phyloP scores from a whole-genome alignment of 2,113 vertebrate species.

The Eulemur macaco region DNA sequence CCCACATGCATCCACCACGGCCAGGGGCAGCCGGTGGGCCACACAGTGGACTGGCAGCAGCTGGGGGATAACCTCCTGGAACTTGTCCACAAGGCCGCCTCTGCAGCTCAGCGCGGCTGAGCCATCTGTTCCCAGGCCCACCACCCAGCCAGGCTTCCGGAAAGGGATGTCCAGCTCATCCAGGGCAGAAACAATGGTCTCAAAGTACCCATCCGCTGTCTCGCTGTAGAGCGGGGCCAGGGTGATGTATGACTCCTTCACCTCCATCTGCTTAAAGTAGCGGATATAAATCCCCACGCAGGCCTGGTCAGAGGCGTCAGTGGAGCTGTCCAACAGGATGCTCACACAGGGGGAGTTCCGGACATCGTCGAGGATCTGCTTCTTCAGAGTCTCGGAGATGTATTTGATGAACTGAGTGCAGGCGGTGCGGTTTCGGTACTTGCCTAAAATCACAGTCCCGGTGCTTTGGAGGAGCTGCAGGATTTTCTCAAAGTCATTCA shows the following conservation, averaged over 20 bases:
- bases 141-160: constrained; percentile 71
- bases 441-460: constrained; percentile 56
- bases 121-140: constrained; percentile 66
- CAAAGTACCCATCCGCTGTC: constrained; percentile 63
- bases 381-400: constrained; percentile 66
- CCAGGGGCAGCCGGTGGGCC: constrained; percentile 67
- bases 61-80: constrained; percentile 61
- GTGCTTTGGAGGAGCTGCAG: constrained; percentile 68
- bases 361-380: constrained; percentile 37
- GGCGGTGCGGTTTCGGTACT: constrained; percentile 60
- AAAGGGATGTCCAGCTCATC: constrained; percentile 74
- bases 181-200: constrained; percentile 62
- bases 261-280: constrained; percentile 59
- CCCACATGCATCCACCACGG: constrained; percentile 43
- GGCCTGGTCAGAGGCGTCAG: neutral
- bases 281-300: constrained; percentile 64
- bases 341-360: constrained; percentile 39
- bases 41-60: constrained; percentile 58
- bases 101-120: neutral
- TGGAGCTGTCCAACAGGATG: constrained; percentile 49
- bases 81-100: constrained; percentile 50
- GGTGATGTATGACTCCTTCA: constrained; percentile 68
- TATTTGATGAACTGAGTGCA: constrained; percentile 73
- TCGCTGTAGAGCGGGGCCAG: constrained; percentile 62
- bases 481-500: constrained; percentile 75